Conservation (phyloP, 2,888 invertebrate genomes). For the Diplazon laetatorius region DNA sequence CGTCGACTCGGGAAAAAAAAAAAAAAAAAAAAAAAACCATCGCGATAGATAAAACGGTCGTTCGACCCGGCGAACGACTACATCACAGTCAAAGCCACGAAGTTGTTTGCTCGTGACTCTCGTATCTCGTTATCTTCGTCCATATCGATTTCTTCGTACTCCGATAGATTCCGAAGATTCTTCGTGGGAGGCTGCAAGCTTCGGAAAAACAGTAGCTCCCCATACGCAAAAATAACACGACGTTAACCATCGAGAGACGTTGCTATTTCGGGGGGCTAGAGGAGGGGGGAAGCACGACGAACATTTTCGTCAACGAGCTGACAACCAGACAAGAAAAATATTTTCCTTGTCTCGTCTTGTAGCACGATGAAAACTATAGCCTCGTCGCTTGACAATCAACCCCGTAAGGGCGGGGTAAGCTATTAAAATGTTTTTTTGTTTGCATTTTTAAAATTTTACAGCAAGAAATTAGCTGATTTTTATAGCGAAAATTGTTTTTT, state of each 20-base stretch:
- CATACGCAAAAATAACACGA: slow-evolving; percentile 79
- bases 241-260: slow-evolving; percentile 21
- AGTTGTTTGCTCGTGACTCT: slow-evolving; percentile 34
- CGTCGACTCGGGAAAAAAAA: too few species aligned
- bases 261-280: too few species aligned
- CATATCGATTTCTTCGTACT: slow-evolving; percentile 65
- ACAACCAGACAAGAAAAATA: slow-evolving; percentile 71
- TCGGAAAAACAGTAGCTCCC: slow-evolving; percentile 78
- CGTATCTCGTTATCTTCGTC: slow-evolving; percentile 31
- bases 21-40: neutral
- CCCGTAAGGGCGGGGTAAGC: slow-evolving; percentile 6
- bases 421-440: too few species aligned
- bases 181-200: slow-evolving; percentile 72
- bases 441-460: too few species aligned
- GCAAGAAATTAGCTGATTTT: too few species aligned
- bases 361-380: slow-evolving; percentile 12
- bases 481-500: too few species aligned
- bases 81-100: neutral
- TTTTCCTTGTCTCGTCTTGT: slow-evolving; percentile 48
- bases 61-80: neutral
- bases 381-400: neutral
- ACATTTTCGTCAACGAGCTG: slow-evolving; percentile 31
- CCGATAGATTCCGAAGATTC: slow-evolving; percentile 72
- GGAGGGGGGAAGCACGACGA: neutral
- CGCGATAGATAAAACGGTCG: neutral